Conservation (phyloP, 2,797 vertebrate genomes). For the Threskiornis aethiopicus region DNA sequence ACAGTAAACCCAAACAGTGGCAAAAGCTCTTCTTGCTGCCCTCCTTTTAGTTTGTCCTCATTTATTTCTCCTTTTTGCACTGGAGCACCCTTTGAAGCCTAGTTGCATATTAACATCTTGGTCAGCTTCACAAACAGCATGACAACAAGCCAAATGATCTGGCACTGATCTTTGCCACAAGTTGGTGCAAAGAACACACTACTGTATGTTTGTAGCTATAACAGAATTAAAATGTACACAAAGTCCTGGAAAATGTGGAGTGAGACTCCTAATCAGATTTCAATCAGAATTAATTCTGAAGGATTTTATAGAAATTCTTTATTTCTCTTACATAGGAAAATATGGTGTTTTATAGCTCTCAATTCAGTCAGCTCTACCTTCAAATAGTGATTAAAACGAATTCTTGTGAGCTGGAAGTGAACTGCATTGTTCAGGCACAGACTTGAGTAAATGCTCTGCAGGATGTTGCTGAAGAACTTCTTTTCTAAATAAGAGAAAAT, state of each 20-base stretch:
- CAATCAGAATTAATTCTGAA: not conserved
- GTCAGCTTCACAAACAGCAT: not conserved
- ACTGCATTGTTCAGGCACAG: not conserved
- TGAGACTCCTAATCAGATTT: not conserved
- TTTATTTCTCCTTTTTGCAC: not conserved
- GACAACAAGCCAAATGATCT: not conserved
- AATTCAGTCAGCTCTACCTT: not conserved
- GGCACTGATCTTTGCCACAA: not conserved
- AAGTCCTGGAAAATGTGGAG: not conserved
- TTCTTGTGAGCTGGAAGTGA: not conserved
- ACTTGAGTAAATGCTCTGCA: not conserved
- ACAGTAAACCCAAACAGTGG: not conserved
- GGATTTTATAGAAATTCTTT: not conserved
- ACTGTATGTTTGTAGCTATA: not conserved
- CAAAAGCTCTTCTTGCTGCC: not conserved
- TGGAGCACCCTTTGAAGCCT: not conserved
- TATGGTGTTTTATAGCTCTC: not conserved
- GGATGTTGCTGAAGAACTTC: not conserved
- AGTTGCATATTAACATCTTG: not conserved
- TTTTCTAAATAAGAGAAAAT: not conserved
- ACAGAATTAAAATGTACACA: not conserved
- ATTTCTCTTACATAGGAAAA: not conserved
- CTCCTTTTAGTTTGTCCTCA: not conserved
- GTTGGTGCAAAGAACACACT: not conserved
- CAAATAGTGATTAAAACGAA: not conserved